Percentiles rank a stretch among this genome's conserved stretches.
Evolutionary conservation across 2,888 invertebrate species (phyloP).

Genomic region (Tipula unca): DNA sequence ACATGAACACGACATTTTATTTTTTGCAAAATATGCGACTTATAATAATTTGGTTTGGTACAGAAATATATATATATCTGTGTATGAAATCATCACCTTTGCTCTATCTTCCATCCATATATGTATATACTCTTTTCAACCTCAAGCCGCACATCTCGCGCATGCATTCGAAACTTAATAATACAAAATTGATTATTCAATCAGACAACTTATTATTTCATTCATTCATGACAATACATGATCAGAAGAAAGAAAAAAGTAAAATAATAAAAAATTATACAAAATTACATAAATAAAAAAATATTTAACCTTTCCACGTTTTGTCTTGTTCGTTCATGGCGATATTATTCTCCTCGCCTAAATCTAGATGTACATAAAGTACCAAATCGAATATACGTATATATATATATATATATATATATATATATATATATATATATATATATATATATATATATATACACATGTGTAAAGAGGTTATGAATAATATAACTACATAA

Average conservation of each 20-base stretch:
- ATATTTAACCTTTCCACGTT: not conserved
- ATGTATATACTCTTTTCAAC: too few relatives aligned
- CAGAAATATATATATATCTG: too few relatives aligned
- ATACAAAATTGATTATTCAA: not conserved
- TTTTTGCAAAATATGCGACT: not conserved
- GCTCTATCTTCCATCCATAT: not conserved
- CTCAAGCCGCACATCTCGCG: not conserved
- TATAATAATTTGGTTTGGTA: not conserved
- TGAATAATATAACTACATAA: not conserved
- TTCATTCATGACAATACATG: slow-evolving; percentile 14
- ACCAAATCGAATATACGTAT: not conserved
- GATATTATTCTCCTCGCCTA: not conserved
- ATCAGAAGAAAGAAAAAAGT: not conserved
- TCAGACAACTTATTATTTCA: slow-evolving; percentile 4
- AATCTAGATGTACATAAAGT: not conserved
- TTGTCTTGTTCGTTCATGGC: not conserved
- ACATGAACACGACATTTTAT: not conserved
- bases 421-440: not conserved
- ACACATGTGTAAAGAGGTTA: not conserved
- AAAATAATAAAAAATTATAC: not conserved
- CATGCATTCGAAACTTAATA: not conserved
- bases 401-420: not conserved
- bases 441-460: not conserved
- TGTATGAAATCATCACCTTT: slow-evolving; percentile 9
- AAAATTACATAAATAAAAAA: not conserved